phyloP scores from a whole-genome alignment of 2,113 vertebrate species.

The Holacanthus passer region DNA sequence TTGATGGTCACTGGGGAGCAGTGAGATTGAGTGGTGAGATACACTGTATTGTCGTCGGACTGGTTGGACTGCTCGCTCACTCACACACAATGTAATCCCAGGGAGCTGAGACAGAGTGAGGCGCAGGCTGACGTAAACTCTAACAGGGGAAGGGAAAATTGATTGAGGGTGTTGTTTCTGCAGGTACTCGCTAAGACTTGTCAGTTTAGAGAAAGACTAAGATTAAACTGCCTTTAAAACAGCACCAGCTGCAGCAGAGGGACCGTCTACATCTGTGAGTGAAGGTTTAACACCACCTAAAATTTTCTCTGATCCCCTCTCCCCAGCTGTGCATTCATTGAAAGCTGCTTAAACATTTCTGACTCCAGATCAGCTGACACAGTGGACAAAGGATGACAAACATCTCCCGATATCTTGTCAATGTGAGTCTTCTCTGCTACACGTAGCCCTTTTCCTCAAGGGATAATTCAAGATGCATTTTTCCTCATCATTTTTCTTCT shows the following conservation, averaged over 20 bases:
- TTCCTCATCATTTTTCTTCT: not conserved
- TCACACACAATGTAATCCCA: conserved; percentile 1
- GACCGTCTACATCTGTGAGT: not conserved
- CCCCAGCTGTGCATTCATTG: not conserved
- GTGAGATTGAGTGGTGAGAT: conserved; percentile 15
- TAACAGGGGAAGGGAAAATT: not conserved
- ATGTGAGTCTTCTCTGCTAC: conserved; percentile 66
- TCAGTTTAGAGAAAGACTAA: not conserved
- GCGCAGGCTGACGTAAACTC: not conserved
- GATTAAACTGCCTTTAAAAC: not conserved
- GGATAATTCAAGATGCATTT: not conserved
- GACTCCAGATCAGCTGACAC: not conserved
- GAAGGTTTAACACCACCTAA: conserved; percentile 1
- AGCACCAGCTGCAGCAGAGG: not conserved
- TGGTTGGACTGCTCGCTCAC: conserved; percentile 58
- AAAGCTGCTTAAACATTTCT: not conserved
- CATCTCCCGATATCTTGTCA: conserved; percentile 71
- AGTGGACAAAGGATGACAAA: conserved; percentile 65
- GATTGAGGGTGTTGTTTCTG: conserved; percentile 2
- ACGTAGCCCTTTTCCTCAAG: not conserved
- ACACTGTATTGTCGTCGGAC: conserved; percentile 61
- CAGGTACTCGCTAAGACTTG: not conserved
- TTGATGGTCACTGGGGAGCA: conserved; percentile 25
- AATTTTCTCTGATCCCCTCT: conserved; percentile 1
- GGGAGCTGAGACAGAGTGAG: conserved; percentile 3